Base-by-base conservation (phyloP, 2,797 vertebrate genomes). In the Phalloptychus januarius region DNA sequence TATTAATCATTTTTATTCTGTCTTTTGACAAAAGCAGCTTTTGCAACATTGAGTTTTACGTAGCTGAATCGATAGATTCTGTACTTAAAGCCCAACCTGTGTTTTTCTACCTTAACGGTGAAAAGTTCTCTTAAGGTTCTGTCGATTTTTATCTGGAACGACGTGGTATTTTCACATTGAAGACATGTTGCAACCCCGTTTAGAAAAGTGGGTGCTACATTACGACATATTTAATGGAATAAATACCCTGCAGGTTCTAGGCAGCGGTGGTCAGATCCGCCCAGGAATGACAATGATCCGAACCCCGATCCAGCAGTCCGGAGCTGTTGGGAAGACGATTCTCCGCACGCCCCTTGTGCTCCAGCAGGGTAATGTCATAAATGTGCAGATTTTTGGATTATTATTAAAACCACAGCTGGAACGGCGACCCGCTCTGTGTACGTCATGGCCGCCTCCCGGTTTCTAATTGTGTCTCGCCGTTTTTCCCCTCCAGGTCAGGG, bases 231-330 rank as follows among this genome's bases (percentile, higher is more conserved):
- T 16, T 8, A 46, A 52, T 56, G 33, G 0, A 73, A 61, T 72
- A 78, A 78, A 72, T 81, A 5, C 84, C 45, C 58, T 65, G 13
- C 67, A 98, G 98, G 96, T 99, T 15, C 96, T 98, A 79, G 86
- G 96, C 5, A 79, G 94, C 72, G 92, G 96, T 71, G 93, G 96
- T 5, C 96, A 97, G 78, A 96, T 99, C 65, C 97, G 97, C 46
- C 96, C 97, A 38, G 97, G 97, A 25, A 96, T 99, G 97, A 97
- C 98, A 0, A 97, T 99, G 70, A 98, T 99, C 87, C 95, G 97
- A 80, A 93, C 97, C 0, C 97, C 98, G 0, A 94, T 98, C 63
- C 97, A 98, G 84, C 97, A 97, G 89, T 90, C 97, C 0, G 92
- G 95, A 72, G 1, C 96, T 0, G 91, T 99, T 75, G 97, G 97